These are phyloP conservation scores for Gobius niger DNA, from an alignment of 2,113 vertebrate genomes.

Conservation along the genomic window DNA sequence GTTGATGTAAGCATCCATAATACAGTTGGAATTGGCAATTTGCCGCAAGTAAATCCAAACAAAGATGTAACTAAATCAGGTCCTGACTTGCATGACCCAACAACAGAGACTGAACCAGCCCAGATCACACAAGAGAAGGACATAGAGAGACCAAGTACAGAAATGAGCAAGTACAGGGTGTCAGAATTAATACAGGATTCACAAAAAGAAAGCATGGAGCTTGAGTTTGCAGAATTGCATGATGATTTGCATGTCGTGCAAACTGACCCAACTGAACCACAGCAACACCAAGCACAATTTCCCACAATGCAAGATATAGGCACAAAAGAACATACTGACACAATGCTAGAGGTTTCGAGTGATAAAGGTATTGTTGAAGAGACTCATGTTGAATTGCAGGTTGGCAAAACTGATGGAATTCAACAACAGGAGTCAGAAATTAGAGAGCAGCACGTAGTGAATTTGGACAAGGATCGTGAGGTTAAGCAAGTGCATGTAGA, in stretches of 20 bases:
- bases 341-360: neutral
- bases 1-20: neutral
- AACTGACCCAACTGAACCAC: neutral
- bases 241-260: slow-evolving; percentile 1
- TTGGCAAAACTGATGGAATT: neutral
- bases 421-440: slow-evolving; percentile 3
- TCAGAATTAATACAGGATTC: neutral
- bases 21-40: neutral
- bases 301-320: neutral
- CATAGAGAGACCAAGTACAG: neutral
- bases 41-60: neutral
- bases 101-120: neutral
- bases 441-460: neutral
- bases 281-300: neutral
- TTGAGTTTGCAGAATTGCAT: neutral
- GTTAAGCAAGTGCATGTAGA: neutral
- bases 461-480: neutral
- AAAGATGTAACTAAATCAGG: neutral
- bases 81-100: neutral
- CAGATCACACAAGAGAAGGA: neutral
- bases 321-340: neutral
- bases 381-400: slow-evolving; percentile 2
- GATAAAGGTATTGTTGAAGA: neutral
- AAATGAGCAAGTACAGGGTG: neutral
- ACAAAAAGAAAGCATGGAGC: neutral